Evolutionary conservation across 2,797 vertebrate species (phyloP).

Genomic region (Enteromius unitaeniatus): DNA sequence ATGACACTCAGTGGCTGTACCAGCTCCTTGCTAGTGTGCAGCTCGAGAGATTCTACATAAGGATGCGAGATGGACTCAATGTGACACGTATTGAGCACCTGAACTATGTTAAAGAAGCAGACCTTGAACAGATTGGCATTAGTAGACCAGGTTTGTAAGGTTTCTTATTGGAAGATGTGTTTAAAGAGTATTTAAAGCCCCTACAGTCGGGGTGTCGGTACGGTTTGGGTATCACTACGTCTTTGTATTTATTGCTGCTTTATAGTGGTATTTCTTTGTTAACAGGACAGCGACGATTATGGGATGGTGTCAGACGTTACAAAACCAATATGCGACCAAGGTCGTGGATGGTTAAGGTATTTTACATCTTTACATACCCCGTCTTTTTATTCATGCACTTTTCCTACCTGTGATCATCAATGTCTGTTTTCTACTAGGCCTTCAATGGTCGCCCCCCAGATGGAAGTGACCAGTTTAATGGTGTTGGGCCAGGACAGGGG

Average conservation of each 20-base stretch:
- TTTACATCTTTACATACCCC: not conserved
- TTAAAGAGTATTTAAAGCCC: not conserved
- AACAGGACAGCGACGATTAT: conserved; percentile 83
- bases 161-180: not conserved
- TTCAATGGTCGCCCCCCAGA: conserved; percentile 67
- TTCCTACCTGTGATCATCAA: not conserved
- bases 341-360: conserved; percentile 80
- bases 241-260: conserved; percentile 18
- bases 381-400: not conserved
- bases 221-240: not conserved
- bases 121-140: conserved; percentile 88
- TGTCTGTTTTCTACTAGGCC: conserved; percentile 63
- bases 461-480: conserved; percentile 66
- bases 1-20: conserved; percentile 84
- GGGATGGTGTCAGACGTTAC: conserved; percentile 79
- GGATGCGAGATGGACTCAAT: conserved; percentile 85
- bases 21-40: conserved; percentile 84
- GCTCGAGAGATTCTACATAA: conserved; percentile 86
- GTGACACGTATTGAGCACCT: conserved; percentile 87
- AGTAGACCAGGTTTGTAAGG: conserved; percentile 83
- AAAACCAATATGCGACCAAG: conserved; percentile 73
- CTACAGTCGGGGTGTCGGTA: no score
- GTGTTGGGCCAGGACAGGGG: conserved; percentile 33
- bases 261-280: not conserved
- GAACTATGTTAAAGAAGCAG: conserved; percentile 83